These are phyloP conservation scores for Nibea albiflora DNA, from an alignment of 2,113 vertebrate genomes.

Conservation along the genomic window DNA sequence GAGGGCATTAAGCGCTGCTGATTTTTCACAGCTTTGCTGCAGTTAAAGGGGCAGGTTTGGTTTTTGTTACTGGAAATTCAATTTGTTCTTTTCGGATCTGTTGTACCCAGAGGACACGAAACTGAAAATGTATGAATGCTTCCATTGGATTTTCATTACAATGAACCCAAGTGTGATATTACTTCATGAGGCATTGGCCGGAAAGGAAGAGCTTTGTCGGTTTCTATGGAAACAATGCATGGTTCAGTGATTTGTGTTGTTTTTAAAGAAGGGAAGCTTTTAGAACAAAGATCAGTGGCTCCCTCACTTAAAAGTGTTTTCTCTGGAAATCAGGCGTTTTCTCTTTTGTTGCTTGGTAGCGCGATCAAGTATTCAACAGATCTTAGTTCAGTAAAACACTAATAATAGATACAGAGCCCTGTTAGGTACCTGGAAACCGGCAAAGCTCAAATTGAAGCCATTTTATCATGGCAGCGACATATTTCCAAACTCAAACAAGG, in stretches of 20 bases:
- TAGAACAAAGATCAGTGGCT: slow-evolving; percentile 23
- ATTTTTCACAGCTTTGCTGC: background rate
- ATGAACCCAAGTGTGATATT: slow-evolving; percentile 60
- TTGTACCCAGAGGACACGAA: background rate
- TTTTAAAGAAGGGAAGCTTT: slow-evolving; percentile 16
- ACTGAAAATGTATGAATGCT: slow-evolving; percentile 26
- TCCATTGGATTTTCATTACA: slow-evolving; percentile 52
- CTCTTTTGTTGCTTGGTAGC: slow-evolving; percentile 1
- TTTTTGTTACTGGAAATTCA: slow-evolving; percentile 14
- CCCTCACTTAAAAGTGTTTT: slow-evolving; percentile 2
- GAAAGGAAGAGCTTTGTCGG: slow-evolving; percentile 38
- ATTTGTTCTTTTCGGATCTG: background rate
- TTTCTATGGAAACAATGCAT: slow-evolving; percentile 67
- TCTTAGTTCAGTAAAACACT: background rate
- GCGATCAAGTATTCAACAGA: background rate
- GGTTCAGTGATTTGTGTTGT: slow-evolving; percentile 14
- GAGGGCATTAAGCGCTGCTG: background rate
- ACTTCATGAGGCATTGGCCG: slow-evolving; percentile 43
- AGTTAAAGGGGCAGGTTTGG: background rate
- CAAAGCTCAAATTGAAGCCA: background rate
- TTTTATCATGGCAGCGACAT: background rate
- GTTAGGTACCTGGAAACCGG: background rate
- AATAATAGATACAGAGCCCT: background rate
- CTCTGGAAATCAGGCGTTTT: slow-evolving; percentile 6
- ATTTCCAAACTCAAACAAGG: background rate